Percentiles rank a stretch among this genome's conserved stretches.
These are phyloP conservation scores for Apodemus sylvaticus DNA, from an alignment of 2,113 vertebrate species.

Conservation along the genomic window DNA sequence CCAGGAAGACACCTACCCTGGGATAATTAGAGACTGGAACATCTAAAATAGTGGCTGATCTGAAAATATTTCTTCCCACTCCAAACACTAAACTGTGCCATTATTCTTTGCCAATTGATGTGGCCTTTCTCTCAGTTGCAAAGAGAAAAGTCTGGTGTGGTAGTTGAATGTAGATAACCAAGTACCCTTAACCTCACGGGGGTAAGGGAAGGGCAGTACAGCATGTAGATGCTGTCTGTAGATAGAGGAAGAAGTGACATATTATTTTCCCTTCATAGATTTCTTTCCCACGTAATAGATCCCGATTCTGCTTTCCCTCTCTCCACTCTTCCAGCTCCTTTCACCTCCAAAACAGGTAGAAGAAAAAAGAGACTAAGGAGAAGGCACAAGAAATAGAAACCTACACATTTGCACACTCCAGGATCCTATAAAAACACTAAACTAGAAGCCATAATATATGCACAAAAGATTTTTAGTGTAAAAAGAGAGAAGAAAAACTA, in stretches of 20 bases:
- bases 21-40: constrained; percentile 10
- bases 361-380: neutral
- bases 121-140: constrained; percentile 1
- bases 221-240: neutral
- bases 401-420: neutral
- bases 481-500: neutral
- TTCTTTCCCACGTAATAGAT: neutral
- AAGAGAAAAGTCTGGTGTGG: neutral
- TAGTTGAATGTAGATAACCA: neutral
- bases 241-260: neutral
- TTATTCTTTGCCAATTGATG: neutral
- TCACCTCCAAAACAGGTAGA: neutral
- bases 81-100: neutral
- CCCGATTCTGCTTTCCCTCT: neutral
- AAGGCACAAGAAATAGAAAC: neutral
- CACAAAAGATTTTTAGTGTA: neutral
- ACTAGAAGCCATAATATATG: neutral
- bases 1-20: neutral
- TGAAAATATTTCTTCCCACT: constrained; percentile 10
- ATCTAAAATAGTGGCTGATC: constrained; percentile 25
- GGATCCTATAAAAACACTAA: neutral
- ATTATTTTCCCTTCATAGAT: neutral
- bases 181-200: too few species aligned
- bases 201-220: neutral
- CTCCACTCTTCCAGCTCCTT: neutral